Conservation (phyloP, 2,797 vertebrate genomes). For the Craterocephalus amniculus region DNA sequence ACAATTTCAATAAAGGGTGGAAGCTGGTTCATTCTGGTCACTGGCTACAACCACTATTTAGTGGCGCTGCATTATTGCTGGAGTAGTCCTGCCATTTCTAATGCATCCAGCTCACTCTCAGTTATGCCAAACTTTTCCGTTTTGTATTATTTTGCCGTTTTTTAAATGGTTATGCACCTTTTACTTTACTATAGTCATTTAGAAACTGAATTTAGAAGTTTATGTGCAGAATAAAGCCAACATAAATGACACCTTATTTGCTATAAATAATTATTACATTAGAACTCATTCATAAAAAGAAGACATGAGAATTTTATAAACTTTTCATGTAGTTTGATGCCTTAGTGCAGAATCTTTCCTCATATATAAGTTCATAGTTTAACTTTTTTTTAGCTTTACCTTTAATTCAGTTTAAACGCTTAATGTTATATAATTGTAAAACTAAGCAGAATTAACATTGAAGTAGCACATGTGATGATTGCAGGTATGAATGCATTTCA, state of each 20-base stretch:
- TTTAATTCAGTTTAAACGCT: no score
- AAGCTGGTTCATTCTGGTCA: constrained; percentile 55
- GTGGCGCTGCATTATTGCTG: neutral
- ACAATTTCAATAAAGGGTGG: constrained; percentile 49
- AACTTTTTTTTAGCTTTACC: no score
- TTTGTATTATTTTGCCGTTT: neutral
- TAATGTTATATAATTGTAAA: no score
- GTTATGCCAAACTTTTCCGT: neutral
- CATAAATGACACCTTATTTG: neutral
- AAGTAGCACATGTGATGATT: neutral
- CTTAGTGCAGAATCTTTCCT: neutral
- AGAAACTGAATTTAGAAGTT: neutral
- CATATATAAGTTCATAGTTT: neutral
- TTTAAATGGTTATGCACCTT: neutral
- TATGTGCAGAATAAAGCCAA: neutral
- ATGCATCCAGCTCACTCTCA: neutral
- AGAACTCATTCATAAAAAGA: neutral
- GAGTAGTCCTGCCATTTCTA: neutral
- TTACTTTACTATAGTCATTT: neutral
- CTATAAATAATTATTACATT: neutral
- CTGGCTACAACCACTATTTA: constrained; percentile 23
- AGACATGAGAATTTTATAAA: neutral
- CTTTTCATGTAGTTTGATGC: neutral
- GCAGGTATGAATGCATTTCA: neutral
- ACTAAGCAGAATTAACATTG: no score